A percentile compares a stretch with the other conserved stretches of the same genome.
Conservation (phyloP, 2,113 vertebrate genomes). For the Microtus pennsylvanicus region DNA sequence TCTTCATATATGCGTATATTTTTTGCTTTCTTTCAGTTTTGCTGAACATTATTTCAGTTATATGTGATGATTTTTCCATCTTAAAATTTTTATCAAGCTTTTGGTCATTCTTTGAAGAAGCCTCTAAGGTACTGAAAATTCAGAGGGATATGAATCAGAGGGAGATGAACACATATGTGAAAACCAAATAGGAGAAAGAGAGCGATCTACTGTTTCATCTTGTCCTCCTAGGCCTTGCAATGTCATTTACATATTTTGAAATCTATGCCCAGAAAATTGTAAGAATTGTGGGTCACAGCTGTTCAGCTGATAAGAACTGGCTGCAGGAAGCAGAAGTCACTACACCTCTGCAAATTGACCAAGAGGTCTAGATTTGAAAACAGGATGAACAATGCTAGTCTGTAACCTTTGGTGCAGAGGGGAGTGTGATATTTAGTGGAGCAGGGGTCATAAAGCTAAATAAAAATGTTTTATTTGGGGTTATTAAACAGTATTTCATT, state of each 20-base stretch:
- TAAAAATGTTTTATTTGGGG: constrained; percentile 65
- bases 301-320: background rate
- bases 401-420: background rate
- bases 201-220: fast-evolving
- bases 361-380: background rate
- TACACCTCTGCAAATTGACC: background rate
- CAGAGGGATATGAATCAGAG: background rate
- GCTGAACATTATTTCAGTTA: background rate
- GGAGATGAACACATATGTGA: background rate
- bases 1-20: background rate
- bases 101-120: background rate
- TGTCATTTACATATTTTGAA: background rate
- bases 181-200: background rate
- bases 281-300: background rate
- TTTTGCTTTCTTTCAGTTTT: background rate
- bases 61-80: background rate
- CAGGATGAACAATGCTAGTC: background rate
- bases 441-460: background rate
- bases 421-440: background rate
- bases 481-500: constrained; percentile 34
- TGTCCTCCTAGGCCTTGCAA: fast-evolving
- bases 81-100: background rate
- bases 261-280: background rate
- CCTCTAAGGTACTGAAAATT: background rate
- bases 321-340: background rate